Percentiles rank a stretch among this genome's conserved stretches.
These are phyloP conservation scores for Osmoderma eremita DNA, from an alignment of 2,888 invertebrate genomes.

Conservation along the genomic window DNA sequence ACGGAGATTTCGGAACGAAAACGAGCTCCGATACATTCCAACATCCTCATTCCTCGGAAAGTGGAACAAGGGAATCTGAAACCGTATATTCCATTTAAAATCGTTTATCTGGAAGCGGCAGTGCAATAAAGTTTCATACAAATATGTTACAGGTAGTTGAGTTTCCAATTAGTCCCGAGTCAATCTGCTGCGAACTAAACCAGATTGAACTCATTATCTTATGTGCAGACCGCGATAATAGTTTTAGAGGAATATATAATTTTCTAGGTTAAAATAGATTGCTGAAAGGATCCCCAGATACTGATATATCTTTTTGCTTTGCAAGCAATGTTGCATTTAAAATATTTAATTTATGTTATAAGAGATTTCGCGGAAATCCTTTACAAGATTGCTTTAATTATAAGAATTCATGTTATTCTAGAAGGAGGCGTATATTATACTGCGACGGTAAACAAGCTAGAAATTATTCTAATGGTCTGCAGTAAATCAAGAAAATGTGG, in stretches of 20 bases:
- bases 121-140: constrained; percentile 6
- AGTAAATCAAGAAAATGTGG: constrained; percentile 17
- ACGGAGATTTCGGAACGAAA: not conserved
- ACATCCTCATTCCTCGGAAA: not conserved
- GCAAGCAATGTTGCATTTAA: too few relatives aligned
- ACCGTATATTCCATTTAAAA: constrained; percentile 13
- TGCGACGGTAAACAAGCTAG: too few relatives aligned
- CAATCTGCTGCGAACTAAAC: constrained; percentile 10
- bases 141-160: constrained; percentile 15
- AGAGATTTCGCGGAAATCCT: too few relatives aligned
- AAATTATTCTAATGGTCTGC: not conserved
- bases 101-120: constrained; percentile 4
- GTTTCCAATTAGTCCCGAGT: constrained; percentile 13
- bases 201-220: not conserved
- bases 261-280: too few relatives aligned
- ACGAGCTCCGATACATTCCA: constrained; percentile 6
- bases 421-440: too few relatives aligned
- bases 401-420: too few relatives aligned
- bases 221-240: too few relatives aligned
- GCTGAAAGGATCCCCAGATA: too few relatives aligned
- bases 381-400: too few relatives aligned
- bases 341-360: too few relatives aligned
- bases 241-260: too few relatives aligned
- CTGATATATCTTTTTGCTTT: too few relatives aligned
- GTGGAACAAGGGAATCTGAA: constrained; percentile 1